Conservation (phyloP, 2,888 invertebrate species). For the Xestobium rufovillosum region DNA sequence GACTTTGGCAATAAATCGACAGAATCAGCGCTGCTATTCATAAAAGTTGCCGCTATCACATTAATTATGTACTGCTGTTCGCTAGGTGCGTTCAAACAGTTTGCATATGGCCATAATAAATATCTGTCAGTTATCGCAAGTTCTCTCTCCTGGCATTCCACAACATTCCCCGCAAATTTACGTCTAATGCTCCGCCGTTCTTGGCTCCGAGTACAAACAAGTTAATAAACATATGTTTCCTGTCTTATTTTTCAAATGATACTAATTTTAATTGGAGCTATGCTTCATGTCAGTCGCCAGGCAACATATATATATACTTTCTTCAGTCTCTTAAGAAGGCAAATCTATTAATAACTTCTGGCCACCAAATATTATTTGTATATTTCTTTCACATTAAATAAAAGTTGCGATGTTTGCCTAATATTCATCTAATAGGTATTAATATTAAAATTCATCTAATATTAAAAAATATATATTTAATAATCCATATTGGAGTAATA, state of each 20-base stretch:
- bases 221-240: conserved; percentile 29
- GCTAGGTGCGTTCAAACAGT: conserved; percentile 34
- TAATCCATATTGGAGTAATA: too few species aligned
- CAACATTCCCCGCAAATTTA: conserved; percentile 38
- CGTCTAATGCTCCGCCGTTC: conserved; percentile 24
- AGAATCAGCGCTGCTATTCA: conserved; percentile 43
- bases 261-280: too few species aligned
- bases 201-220: conserved; percentile 30
- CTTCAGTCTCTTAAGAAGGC: too few species aligned
- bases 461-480: too few species aligned
- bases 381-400: too few species aligned
- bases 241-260: not conserved
- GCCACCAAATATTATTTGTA: too few species aligned
- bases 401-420: too few species aligned
- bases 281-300: too few species aligned
- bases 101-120: conserved; percentile 42
- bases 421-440: too few species aligned
- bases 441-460: too few species aligned
- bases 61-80: conserved; percentile 40
- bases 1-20: conserved; percentile 43
- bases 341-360: too few species aligned
- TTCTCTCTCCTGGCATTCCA: conserved; percentile 32
- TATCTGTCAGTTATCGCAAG: conserved; percentile 39
- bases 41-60: conserved; percentile 44
- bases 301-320: too few species aligned